These are phyloP conservation scores for Drosophila meridionalis DNA, from an alignment of 2,888 invertebrate genomes.

Conservation along the genomic window DNA sequence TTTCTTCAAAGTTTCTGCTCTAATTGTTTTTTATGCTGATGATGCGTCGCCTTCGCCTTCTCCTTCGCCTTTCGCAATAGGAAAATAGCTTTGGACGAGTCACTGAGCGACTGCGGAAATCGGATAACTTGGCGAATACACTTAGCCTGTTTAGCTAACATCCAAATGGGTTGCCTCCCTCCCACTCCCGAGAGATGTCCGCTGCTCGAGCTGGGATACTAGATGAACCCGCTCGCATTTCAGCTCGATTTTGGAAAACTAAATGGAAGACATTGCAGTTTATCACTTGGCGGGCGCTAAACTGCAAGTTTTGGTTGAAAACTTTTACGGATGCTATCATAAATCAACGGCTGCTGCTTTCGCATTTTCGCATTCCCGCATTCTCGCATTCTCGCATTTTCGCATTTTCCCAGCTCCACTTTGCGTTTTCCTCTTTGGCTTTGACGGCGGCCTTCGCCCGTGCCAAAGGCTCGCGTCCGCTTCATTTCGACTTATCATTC, in stretches of 20 bases:
- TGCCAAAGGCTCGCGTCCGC: slow-evolving; percentile 30
- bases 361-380: neutral
- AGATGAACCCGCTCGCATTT: slow-evolving; percentile 31
- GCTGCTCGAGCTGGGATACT: neutral
- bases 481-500: slow-evolving; percentile 72
- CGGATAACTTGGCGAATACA: slow-evolving; percentile 43
- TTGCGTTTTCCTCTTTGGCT: neutral
- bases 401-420: neutral
- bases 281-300: slow-evolving; percentile 70
- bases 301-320: slow-evolving; percentile 65
- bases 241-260: slow-evolving; percentile 14
- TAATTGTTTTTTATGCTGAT: slow-evolving; percentile 45
- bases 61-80: slow-evolving; percentile 4
- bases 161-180: slow-evolving; percentile 16
- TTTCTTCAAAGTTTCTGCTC: slow-evolving; percentile 24
- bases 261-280: slow-evolving; percentile 53
- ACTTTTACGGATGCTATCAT: slow-evolving; percentile 67
- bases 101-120: slow-evolving; percentile 32
- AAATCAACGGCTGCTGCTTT: slow-evolving; percentile 58
- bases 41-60: neutral
- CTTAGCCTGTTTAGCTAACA: slow-evolving; percentile 26
- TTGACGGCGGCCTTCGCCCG: slow-evolving; percentile 6
- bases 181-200: slow-evolving; percentile 13
- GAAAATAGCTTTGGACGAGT: slow-evolving; percentile 22
- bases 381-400: neutral